These are phyloP conservation scores for Diarsia mendica DNA, from an alignment of 2,888 invertebrate genomes.

Conservation along the genomic window DNA sequence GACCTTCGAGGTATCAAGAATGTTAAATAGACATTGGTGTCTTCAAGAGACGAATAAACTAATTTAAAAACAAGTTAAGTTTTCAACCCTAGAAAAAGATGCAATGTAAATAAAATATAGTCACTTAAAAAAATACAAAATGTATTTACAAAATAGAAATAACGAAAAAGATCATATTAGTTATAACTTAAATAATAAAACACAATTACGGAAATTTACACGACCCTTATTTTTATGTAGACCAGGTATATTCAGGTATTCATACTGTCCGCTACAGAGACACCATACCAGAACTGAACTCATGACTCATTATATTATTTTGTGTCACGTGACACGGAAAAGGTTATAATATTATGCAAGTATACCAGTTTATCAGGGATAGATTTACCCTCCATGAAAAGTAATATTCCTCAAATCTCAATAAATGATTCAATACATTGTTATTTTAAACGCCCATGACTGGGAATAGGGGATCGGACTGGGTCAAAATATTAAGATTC, in stretches of 20 bases:
- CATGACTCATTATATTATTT: not conserved
- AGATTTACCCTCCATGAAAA: constrained; percentile 43
- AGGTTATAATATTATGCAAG: not conserved
- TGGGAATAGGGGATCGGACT: too few relatives aligned
- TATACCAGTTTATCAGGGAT: constrained; percentile 11
- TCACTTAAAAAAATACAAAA: not conserved
- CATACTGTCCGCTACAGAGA: not conserved
- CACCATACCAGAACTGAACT: not conserved
- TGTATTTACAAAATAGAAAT: not conserved
- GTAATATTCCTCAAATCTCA: constrained; percentile 50
- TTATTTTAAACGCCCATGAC: constrained; percentile 6
- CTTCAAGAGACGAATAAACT: not conserved
- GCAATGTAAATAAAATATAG: not conserved
- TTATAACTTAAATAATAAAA: not conserved
- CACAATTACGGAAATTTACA: not conserved
- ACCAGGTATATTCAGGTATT: too few relatives aligned
- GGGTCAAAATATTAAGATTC: too few relatives aligned
- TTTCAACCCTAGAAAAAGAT: not conserved
- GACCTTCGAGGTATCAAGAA: not conserved
- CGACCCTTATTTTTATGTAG: not conserved
- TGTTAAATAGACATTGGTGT: not conserved
- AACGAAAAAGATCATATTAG: not conserved
- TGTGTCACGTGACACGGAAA: constrained; percentile 27
- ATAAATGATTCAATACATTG: constrained; percentile 14
- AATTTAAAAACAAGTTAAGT: not conserved